Evolutionary conservation across 2,113 vertebrate species (phyloP), one percentile per base, ranked within the genome.

Genomic region (Callaeas wilsoni): DNA sequence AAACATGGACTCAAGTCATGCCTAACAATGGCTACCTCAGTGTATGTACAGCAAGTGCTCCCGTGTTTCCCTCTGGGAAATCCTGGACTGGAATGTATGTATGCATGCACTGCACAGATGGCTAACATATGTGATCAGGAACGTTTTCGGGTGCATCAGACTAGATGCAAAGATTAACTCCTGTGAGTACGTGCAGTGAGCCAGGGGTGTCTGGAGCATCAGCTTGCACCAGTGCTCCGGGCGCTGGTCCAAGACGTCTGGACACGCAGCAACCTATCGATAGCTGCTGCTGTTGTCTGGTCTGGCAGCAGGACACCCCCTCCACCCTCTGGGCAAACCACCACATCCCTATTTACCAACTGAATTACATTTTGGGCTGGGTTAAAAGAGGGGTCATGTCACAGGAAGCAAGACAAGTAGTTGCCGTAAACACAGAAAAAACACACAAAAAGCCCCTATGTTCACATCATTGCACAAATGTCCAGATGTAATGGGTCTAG

Each of bases 261-360:
- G 63, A 55, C 33, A 53, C 2, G 6, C 16, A 68, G 57, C 7
- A 55, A 37, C 9, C 11, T 39, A 33, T 23, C 0, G 0, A 55
- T 13, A 46, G 35, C 20, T 37, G 6, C 42, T 73, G 53, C 29
- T 17, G 1, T 9, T 41, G 32, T 35, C 60, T 41, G n/a, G 8
- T n/a, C 67, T 79, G 75, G 44, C 19, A 55, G 35, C 13, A n/a
- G 42, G 42, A 71, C 29, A 64, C 3, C 9, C 23, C 4, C 10
- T 20, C 46, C 60, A 67, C 15, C n/a, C 23, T 70, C 56, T 35
- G 39, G 49, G 69, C 7, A 83, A 85, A 59, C 33, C n/a, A 49
- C n/a, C 64, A 70, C 42, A 53, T 81, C n/a, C 10, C 15, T 53
- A 14, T 90, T 81, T 50, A 47, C 59, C 17, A 78, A 30, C 0